These are phyloP conservation scores for Larimichthys polyactis DNA, from an alignment of 2,113 vertebrate genomes.

Conservation along the genomic window DNA sequence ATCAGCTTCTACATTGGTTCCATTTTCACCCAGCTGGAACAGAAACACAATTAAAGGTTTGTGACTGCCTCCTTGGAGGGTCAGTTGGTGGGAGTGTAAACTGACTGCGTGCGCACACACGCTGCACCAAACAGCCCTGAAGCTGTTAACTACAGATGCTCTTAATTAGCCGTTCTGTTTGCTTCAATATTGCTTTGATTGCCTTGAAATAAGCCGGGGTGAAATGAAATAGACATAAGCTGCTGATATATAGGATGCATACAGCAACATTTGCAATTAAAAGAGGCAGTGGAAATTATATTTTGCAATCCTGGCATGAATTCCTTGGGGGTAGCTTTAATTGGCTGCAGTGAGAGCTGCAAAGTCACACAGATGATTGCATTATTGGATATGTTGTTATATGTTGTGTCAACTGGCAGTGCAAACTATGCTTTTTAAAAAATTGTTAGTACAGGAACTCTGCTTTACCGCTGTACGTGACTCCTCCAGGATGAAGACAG, in stretches of 20 bases:
- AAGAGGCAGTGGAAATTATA: not conserved
- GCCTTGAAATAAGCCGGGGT: not conserved
- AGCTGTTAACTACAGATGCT: conserved; percentile 8
- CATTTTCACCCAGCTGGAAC: not conserved
- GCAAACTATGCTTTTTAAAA: not conserved
- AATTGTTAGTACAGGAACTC: not conserved
- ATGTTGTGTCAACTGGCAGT: not conserved
- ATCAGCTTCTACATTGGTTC: not conserved
- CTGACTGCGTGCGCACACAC: not conserved
- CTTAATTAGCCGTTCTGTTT: conserved; percentile 25
- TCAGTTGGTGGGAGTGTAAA: not conserved
- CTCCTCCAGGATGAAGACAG: not conserved
- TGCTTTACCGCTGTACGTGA: not conserved
- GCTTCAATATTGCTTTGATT: not conserved
- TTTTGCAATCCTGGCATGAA: not conserved
- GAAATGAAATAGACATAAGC: not conserved
- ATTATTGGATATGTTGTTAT: not conserved
- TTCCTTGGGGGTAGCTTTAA: not conserved
- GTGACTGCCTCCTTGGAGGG: not conserved
- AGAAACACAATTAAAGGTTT: conserved; percentile 7
- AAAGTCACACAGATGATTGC: not conserved
- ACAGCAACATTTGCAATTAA: not conserved
- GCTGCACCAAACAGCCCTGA: not conserved
- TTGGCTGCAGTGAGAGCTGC: not conserved
- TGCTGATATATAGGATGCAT: not conserved